Base-by-base conservation (phyloP, 2,113 vertebrate genomes). In the Alethe diademata region DNA sequence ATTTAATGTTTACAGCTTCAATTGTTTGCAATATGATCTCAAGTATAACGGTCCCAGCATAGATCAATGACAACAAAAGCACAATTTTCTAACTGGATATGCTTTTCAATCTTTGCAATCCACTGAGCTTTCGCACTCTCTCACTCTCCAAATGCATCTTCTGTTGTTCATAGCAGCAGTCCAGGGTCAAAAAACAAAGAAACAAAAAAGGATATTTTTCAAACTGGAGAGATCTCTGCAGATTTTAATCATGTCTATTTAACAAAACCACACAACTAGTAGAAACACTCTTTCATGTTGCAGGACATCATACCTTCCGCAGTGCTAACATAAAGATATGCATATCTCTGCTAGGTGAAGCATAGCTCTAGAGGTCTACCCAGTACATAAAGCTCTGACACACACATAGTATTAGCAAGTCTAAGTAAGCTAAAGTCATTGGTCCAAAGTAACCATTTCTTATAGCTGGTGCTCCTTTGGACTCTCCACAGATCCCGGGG, bases 381-480 rank as follows among this genome's bases (percentile, higher is more conserved):
- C 96, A 96, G 97, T 98, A 98, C 98, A 98, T 98, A 98, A 98
- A 98, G 98, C 98, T 98, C 98, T 97, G 98, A 98, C 98, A 98
- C 93, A 96, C 93, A 95, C 97, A 98, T 87, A 93, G 97, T 98
- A 98, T 98, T 98, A 99, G 98, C 98, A 97, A 98, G 98, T 98
- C 97, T 97, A 98, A 98, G 96, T 97, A 97, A 96, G 96, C 97
- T 97, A 98, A 97, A 95, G 97, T 97, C 95, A 97, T 74, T 97
- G 90, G 88, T 97, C 97, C 97, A 97, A 97, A 91, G 89, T 81
- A 96, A 92, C 86, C 83, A 93, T 95, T 95, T 97, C 95, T 99
- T 99, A 99, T 98, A 99, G 98, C 97, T 99, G 99, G 94, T 99
- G 99, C 96, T 99, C 99, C 97, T 99, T 99, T 75, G 99, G 98